phyloP scores from a whole-genome alignment of 2,113 vertebrate species.

The Ageneiosus marmoratus region DNA sequence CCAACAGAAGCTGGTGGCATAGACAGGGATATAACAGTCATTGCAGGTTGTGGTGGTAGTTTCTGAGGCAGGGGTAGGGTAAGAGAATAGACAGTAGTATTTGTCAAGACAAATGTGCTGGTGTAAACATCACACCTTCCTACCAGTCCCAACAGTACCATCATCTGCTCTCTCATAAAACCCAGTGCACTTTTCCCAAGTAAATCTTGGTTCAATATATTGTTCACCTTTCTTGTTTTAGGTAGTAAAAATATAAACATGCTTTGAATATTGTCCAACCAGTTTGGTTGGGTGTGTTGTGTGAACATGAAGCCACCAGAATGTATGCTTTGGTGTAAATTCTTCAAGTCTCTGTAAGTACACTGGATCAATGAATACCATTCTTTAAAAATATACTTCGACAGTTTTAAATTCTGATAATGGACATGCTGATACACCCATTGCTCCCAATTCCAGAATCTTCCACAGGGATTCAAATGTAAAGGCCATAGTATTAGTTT shows the following conservation, averaged over 20 bases:
- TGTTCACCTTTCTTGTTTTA: background rate
- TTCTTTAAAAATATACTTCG: too few relatives aligned
- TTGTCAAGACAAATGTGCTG: constrained; percentile 5
- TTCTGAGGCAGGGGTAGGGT: background rate
- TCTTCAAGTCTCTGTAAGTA: too few relatives aligned
- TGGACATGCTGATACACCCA: too few relatives aligned
- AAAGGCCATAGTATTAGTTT: too few relatives aligned
- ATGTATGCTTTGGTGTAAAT: too few relatives aligned
- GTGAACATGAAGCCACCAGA: background rate
- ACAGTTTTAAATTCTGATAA: too few relatives aligned
- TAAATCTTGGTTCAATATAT: background rate
- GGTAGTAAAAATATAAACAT: background rate
- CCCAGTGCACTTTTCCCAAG: background rate
- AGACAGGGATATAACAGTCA: background rate
- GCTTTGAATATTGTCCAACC: background rate
- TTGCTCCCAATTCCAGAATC: too few relatives aligned
- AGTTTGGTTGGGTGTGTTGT: background rate
- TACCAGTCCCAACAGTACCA: background rate
- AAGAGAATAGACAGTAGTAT: background rate
- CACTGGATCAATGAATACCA: too few relatives aligned
- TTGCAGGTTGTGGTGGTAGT: background rate
- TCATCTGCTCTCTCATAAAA: background rate
- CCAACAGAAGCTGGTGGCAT: background rate
- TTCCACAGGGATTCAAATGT: too few relatives aligned
- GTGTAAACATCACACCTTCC: background rate